Evolutionary conservation across 2,113 vertebrate genomes (phyloP), one percentile per base, ranked within the genome.

Genomic region (Apodemus sylvaticus): DNA sequence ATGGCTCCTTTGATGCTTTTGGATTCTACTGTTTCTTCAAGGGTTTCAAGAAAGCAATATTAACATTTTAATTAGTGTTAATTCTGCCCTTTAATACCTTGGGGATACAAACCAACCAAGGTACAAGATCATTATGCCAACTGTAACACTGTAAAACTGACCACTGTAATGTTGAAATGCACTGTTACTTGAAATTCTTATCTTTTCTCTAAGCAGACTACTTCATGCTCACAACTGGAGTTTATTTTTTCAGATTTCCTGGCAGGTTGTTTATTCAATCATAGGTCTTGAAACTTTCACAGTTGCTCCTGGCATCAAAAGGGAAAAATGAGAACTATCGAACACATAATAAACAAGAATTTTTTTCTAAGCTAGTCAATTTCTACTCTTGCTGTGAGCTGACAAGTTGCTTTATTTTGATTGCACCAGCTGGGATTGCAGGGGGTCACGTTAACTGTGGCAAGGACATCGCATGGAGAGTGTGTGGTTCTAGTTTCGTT

Each of bases 391-490:
- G 86, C 68, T 62, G 16, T 93, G 77, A 95, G 60, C 76, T 70
- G 68, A 64, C 1, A 20, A 86, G 64, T 76, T 55, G 96, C 29
- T 86, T 94, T 92, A 95, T 90, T 96, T 98, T 95, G 91, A 91
- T 77, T 91, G 19, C 51, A 87, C 51, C 86, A 93, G 81, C 94
- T 81, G 90, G 82, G 95, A 93, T 86, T 86, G 79, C 93, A 93
- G 89, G 90, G 79, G 86, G 93, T 96, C 78, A 95, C 76, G 86
- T 64, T 93, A 97, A 97, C 93, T 96, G 45, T 94, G 92, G n/a
- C 58, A 92, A n/a, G 79, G 81, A 92, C 71, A 89, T 81, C 94
- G 42, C 60, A 90, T 45, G 83, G 58, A 90, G 94, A 97, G 53
- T 51, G 68, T 94, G 62, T 91, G 86, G 68, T 89, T 96, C 86